A percentile compares a stretch with the other conserved stretches of the same genome.
Conservation (phyloP, 2,113 vertebrate species). For the Cervus canadensis region DNA sequence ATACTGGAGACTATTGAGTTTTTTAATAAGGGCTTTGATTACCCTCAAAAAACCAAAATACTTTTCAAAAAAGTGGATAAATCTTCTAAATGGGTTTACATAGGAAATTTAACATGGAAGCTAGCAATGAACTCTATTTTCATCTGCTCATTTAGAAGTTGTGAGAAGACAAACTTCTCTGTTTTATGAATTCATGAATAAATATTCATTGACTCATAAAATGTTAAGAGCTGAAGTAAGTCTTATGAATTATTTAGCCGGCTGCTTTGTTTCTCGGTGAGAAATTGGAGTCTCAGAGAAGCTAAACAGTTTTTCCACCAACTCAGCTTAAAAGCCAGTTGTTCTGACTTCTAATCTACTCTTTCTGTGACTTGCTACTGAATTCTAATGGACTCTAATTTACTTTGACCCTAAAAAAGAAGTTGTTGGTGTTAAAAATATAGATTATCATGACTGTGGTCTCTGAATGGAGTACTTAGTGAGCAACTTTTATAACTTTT, state of each 20-base stretch:
- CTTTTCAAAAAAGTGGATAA: not conserved
- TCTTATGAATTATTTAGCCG: not conserved
- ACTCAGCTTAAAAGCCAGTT: not conserved
- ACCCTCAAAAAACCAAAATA: not conserved
- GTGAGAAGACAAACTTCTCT: not conserved
- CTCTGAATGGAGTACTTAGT: not conserved
- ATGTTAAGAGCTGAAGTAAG: not conserved
- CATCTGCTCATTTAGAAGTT: not conserved
- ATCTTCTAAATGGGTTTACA: not conserved
- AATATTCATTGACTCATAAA: not conserved
- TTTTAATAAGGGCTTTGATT: conserved; percentile 28
- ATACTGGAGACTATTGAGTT: not conserved
- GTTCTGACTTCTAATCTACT: not conserved
- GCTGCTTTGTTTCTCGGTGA: not conserved
- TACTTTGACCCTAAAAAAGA: conserved; percentile 6
- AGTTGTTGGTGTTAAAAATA: conserved; percentile 14
- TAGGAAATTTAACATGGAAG: not conserved
- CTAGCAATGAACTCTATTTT: not conserved
- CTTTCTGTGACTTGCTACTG: not conserved
- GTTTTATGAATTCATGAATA: not conserved
- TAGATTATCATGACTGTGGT: not conserved
- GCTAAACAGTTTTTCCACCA: not conserved
- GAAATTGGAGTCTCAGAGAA: not conserved
- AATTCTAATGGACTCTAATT: not conserved
- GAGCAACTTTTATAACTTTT: not conserved